phyloP scores from a whole-genome alignment of 2,113 vertebrate genomes.

The Motacilla alba region DNA sequence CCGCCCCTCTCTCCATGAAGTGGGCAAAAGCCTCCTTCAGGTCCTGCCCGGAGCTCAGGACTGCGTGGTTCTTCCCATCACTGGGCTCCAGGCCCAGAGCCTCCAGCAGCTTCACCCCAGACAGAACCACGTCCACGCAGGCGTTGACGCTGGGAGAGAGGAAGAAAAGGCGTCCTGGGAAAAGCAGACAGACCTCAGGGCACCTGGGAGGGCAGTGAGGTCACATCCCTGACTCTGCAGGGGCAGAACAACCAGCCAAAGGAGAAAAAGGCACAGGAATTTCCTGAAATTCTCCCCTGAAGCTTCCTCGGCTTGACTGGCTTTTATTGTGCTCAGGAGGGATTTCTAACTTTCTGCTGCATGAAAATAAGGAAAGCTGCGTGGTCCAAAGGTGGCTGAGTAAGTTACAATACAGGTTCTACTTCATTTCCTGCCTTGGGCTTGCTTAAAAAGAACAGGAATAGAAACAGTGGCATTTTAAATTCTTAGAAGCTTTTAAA shows the following conservation, averaged over 20 bases:
- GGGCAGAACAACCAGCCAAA: neutral
- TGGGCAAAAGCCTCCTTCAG: slow-evolving; percentile 86
- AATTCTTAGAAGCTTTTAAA: neutral
- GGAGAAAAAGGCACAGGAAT: neutral
- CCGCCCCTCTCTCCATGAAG: slow-evolving; percentile 89
- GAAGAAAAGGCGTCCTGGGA: neutral
- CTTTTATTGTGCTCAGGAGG: neutral
- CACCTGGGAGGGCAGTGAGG: neutral
- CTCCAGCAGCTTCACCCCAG: slow-evolving; percentile 88
- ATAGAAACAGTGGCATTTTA: neutral
- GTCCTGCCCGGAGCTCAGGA: slow-evolving; percentile 81
- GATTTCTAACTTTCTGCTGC: neutral
- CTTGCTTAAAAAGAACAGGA: neutral
- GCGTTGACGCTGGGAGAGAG: slow-evolving; percentile 84
- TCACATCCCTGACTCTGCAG: neutral
- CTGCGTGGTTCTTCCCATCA: slow-evolving; percentile 76
- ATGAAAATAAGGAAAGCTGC: neutral
- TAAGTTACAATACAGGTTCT: neutral
- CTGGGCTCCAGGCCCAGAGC: slow-evolving; percentile 83
- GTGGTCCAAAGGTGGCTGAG: rapidly evolving
- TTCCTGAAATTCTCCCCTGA: neutral
- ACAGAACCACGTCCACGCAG: slow-evolving; percentile 94
- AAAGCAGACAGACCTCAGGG: neutral
- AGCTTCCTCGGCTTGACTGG: neutral
- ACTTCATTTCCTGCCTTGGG: neutral